phyloP scores from a whole-genome alignment of 2,113 vertebrate species.

The Mormyrus lacerda region DNA sequence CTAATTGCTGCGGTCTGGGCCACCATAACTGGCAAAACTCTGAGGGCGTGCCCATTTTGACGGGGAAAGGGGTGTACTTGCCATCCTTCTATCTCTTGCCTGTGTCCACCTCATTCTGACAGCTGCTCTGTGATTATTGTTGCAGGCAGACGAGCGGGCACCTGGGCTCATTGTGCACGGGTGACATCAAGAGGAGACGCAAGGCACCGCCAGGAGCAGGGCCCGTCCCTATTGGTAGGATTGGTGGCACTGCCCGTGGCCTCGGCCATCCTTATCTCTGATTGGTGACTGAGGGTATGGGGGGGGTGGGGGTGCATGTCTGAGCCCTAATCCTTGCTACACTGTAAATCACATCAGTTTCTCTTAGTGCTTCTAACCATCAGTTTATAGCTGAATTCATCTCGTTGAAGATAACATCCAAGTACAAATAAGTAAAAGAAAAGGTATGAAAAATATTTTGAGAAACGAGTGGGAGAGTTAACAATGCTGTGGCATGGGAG shows the following conservation, averaged over 20 bases:
- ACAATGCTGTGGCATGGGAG: neutral
- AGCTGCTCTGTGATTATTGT: slow-evolving; percentile 24
- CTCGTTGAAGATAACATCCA: neutral
- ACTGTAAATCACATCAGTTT: slow-evolving; percentile 5
- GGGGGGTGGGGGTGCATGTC: slow-evolving; percentile 72
- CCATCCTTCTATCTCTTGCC: neutral
- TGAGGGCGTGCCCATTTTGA: neutral
- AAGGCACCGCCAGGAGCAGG: slow-evolving; percentile 87
- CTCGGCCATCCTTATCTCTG: slow-evolving; percentile 41
- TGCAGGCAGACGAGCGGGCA: slow-evolving; percentile 93
- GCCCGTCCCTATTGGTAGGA: slow-evolving; percentile 73
- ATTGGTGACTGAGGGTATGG: slow-evolving; percentile 68
- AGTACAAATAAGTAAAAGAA: neutral
- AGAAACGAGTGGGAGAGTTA: neutral
- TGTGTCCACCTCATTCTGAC: neutral
- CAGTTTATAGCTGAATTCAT: neutral
- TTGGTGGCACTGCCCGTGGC: slow-evolving; percentile 35
- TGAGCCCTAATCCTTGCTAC: slow-evolving; percentile 72
- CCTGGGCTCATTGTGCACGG: slow-evolving; percentile 89
- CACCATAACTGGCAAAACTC: neutral
- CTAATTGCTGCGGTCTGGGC: neutral
- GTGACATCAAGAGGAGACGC: slow-evolving; percentile 92
- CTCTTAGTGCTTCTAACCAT: neutral
- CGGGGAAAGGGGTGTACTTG: neutral
- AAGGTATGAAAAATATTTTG: neutral